Evolutionary conservation across 1,140 invertebrate species (phyloP).

Genomic region (Antheraea mylitta): DNA sequence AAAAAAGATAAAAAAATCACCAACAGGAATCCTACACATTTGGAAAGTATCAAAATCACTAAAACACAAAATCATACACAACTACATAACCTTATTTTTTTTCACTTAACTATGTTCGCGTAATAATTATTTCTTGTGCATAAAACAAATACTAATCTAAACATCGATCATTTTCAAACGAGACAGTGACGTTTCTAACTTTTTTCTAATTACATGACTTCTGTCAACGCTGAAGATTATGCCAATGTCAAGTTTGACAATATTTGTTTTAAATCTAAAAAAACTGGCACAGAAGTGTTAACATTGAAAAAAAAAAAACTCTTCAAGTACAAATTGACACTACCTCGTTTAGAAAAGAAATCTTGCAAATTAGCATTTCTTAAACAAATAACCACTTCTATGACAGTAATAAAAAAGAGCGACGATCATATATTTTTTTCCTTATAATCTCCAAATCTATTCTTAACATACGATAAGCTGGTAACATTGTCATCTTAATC

Average conservation of each 20-base stretch:
- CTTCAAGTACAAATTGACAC: background rate
- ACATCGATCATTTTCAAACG: background rate
- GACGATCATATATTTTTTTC: slow-evolving; percentile 18
- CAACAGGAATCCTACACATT: background rate
- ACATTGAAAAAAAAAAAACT: background rate
- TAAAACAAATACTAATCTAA: background rate
- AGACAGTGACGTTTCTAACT: background rate
- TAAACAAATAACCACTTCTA: background rate
- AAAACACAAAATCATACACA: background rate
- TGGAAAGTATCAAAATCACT: background rate
- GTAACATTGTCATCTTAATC: slow-evolving; percentile 34
- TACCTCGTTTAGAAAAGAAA: background rate
- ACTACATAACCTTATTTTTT: background rate
- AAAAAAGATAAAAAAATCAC: background rate
- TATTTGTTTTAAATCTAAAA: no score
- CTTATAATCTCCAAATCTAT: background rate
- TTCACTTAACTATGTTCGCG: background rate
- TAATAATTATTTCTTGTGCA: background rate
- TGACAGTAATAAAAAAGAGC: slow-evolving; percentile 11
- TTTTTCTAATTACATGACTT: no score
- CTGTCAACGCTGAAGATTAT: no score
- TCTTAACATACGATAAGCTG: slow-evolving; percentile 20
- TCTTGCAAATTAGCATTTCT: background rate
- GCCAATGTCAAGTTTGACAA: no score
- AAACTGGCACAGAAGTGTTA: background rate